Conservation (phyloP, 2,113 vertebrate genomes). For the Todiramphus saurophagus region DNA sequence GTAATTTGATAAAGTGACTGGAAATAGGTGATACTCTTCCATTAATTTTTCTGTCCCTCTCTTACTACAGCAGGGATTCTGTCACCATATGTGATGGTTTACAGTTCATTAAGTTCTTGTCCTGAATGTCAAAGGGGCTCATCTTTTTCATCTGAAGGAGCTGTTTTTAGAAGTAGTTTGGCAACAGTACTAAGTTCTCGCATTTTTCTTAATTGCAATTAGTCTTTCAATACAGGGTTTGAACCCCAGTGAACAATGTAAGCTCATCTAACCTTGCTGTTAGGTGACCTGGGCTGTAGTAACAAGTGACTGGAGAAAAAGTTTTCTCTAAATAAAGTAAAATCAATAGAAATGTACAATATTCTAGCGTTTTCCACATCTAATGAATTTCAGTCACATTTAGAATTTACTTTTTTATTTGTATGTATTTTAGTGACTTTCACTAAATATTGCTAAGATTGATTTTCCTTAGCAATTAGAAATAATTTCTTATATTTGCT, state of each 20-base stretch:
- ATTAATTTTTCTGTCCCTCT: neutral
- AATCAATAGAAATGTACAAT: neutral
- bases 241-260: neutral
- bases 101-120: conserved; percentile 71
- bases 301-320: neutral
- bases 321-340: neutral
- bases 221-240: neutral
- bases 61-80: conserved; percentile 8
- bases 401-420: neutral
- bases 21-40: neutral
- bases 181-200: conserved; percentile 1
- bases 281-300: neutral
- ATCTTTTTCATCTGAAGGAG: conserved; percentile 13
- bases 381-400: neutral
- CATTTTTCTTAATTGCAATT: conserved; percentile 44
- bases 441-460: neutral
- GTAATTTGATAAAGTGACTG: neutral
- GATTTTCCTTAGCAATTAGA: neutral
- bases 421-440: neutral
- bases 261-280: neutral
- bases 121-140: conserved; percentile 44
- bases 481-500: neutral
- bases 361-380: neutral
- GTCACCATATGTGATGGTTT: conserved; percentile 67
- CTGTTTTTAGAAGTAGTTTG: conserved; percentile 25